Base-by-base conservation (phyloP, 1,140 invertebrate genomes). In the Drosophila pallidifrons region DNA sequence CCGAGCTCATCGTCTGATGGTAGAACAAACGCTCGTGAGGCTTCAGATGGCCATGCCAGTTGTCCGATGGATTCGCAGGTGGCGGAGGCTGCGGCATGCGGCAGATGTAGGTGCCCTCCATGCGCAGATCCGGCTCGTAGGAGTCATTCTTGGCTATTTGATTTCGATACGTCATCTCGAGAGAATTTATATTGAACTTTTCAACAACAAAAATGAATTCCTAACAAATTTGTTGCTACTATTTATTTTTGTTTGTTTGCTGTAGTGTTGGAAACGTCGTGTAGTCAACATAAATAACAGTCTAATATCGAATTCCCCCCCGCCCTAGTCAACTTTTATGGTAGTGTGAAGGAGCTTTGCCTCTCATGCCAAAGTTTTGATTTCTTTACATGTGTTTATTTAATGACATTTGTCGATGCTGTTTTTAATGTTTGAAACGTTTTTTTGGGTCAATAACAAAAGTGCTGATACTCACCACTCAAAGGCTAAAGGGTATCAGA, bases 1-100 rank as follows among this genome's bases (percentile, higher is more conserved):
- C 94, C 88, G 82, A 95, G 91, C 91, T 92, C 68, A 95, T 92
- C 0, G 95, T 95, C 70, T 95, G 95, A 76, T 95, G 95, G 25
- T 94, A 94, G 81, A 93, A 95, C 20, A 95, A 91, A n/a, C 95
- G 91, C 30, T 94, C 93, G 28, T 93, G 93, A 6, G 93, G 77
- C 13, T 92, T 77, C 28, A 94, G 88, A 41, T 90, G 71, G 10
- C 80, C 67, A 46, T 83, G 71, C 93, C 94, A 93, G 2, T 69
- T 77, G 15, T 82, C 93, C 1, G 43, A 51, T 38, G 49, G 6
- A 5, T 38, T 5, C 69, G 83, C 93, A 81, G 76, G 92, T 75
- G 68, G 75, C 87, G 61, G 93, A 57, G 78, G 92, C 83, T 57
- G 92, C 43, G 76, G 91, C 63, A 95, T 93, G 1, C 93, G 93